Conservation (phyloP, 2,797 vertebrate genomes). For the Tauraco hartlaubi region DNA sequence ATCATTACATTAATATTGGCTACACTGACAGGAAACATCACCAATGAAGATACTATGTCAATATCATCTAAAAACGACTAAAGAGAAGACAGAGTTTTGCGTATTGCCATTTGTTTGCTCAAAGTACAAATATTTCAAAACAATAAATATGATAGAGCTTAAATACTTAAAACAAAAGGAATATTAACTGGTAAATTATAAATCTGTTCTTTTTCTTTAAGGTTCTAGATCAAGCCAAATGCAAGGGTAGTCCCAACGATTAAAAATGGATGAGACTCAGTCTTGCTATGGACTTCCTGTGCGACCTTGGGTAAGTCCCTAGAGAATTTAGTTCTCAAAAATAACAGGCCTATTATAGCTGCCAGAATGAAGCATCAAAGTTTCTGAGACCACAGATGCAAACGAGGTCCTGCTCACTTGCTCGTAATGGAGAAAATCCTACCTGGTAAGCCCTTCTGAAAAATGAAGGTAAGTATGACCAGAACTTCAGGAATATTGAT, state of each 20-base stretch:
- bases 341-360: constrained; percentile 33
- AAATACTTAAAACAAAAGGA: not conserved
- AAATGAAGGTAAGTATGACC: not conserved
- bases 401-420: not conserved
- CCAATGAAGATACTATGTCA: not conserved
- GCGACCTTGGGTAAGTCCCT: constrained; percentile 51
- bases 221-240: not conserved
- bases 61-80: not conserved
- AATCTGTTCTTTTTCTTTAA: constrained; percentile 20
- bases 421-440: not conserved
- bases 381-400: not conserved
- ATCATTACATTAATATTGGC: not conserved
- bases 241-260: not conserved
- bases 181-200: not conserved
- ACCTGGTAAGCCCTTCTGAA: not conserved
- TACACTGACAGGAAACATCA: not conserved
- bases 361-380: constrained; percentile 17
- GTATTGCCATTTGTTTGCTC: not conserved
- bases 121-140: not conserved
- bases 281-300: constrained; percentile 45
- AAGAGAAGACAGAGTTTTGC: not conserved
- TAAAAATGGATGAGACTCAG: constrained; percentile 47
- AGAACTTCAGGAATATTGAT: not conserved
- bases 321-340: constrained; percentile 59
- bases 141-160: not conserved